Percentiles rank a stretch among this genome's conserved stretches.
These are phyloP conservation scores for Gisinianus flammeolus DNA, from an alignment of 2,888 invertebrate genomes.

Conservation along the genomic window DNA sequence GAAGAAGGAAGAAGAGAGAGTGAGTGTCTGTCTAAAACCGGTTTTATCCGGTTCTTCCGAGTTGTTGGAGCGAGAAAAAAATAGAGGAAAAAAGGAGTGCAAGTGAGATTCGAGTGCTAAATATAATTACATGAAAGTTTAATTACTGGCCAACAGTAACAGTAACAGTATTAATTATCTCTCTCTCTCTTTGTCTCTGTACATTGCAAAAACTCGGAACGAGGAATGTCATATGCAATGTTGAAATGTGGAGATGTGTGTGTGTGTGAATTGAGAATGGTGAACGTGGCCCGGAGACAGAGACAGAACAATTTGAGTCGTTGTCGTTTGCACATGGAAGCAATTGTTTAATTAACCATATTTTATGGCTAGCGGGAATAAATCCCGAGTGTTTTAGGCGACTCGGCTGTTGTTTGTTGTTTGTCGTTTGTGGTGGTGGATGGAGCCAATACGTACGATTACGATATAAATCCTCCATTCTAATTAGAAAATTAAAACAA, in stretches of 20 bases:
- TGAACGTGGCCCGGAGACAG: not conserved
- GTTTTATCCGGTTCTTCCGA: no score
- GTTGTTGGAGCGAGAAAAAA: no score
- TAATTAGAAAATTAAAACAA: slow-evolving; percentile 8
- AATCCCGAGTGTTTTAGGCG: no score
- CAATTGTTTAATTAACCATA: slow-evolving; percentile 27
- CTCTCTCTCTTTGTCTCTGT: not conserved
- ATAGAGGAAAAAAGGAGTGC: no score
- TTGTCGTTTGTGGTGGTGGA: no score
- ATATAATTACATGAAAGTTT: not conserved
- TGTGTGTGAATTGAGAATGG: no score
- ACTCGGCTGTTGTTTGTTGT: not conserved
- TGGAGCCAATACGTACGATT: no score
- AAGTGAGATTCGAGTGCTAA: no score
- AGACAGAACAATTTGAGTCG: not conserved
- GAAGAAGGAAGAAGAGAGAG: no score
- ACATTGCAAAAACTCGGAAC: not conserved
- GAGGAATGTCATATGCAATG: not conserved
- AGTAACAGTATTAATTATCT: slow-evolving; percentile 12
- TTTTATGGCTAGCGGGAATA: slow-evolving; percentile 7
- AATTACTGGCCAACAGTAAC: not conserved
- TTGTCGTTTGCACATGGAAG: slow-evolving; percentile 10
- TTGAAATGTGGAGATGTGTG: not conserved
- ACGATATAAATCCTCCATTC: not conserved
- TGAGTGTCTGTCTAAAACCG: no score